Evolutionary conservation across 2,113 vertebrate species (phyloP).

Genomic region (Ascaphus truei): DNA sequence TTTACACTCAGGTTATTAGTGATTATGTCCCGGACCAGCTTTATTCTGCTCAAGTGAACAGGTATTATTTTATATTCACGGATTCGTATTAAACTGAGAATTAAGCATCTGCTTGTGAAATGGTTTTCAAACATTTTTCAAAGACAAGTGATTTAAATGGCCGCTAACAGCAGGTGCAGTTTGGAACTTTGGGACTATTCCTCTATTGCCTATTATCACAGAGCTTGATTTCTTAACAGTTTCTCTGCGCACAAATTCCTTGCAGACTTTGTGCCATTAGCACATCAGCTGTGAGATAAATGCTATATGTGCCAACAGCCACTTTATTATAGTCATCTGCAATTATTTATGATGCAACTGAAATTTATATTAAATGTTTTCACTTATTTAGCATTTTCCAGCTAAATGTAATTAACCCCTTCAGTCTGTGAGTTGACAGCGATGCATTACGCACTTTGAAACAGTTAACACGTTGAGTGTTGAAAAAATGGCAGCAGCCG

Average conservation of each 20-base stretch:
- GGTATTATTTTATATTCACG: slow-evolving; percentile 27
- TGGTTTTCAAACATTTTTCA: slow-evolving; percentile 25
- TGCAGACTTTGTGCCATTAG: neutral
- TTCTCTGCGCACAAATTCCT: neutral
- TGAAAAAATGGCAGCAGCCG: too few species aligned
- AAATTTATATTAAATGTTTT: too few species aligned
- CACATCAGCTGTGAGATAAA: neutral
- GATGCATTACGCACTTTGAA: too few species aligned
- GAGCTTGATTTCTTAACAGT: slow-evolving; percentile 26
- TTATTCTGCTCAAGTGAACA: slow-evolving; percentile 43
- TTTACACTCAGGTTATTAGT: slow-evolving; percentile 39
- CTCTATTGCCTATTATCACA: slow-evolving; percentile 2
- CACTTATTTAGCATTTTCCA: too few species aligned
- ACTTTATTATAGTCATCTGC: too few species aligned
- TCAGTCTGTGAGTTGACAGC: too few species aligned
- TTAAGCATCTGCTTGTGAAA: slow-evolving; percentile 47
- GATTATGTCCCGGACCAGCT: slow-evolving; percentile 45
- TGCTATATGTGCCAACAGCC: neutral
- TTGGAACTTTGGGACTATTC: slow-evolving; percentile 2
- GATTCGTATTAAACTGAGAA: slow-evolving; percentile 38
- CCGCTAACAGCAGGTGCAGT: slow-evolving; percentile 34
- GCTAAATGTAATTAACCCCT: too few species aligned
- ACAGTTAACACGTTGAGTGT: too few species aligned
- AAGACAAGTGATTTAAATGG: slow-evolving; percentile 35
- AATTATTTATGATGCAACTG: too few species aligned